Base-by-base conservation (phyloP, 2,797 vertebrate species). In the Hippopotamyrus pictus region DNA sequence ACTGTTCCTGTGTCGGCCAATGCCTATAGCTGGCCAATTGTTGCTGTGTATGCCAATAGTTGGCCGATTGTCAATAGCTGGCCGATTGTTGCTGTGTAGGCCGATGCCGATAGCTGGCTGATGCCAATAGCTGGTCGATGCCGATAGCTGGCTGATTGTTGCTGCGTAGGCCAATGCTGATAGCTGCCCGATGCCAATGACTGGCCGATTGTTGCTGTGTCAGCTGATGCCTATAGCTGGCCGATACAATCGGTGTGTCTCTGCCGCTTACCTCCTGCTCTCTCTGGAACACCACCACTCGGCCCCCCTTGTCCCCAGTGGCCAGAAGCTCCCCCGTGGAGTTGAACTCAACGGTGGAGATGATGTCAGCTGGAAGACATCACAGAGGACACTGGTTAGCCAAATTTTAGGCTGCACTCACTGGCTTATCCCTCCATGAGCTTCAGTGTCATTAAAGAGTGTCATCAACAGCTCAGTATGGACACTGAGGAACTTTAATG, bases 341-440 rank as follows among this genome's bases (percentile, higher is more conserved):
- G 97, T 99, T 99, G 97, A 99, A 99, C 96, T 99, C 98, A 93
- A 99, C 98, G 90, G 98, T 99, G 93, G 98, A 99, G 97, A 99
- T 99, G 96, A 99, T 98, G 97, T 99, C 98, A 97, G 98, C 98
- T 97, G 96, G 92, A 96, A 91, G 37, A 44, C 65, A 51, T 9
- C 9, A 85, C 44, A 33, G n/a, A 88, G 9, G 33, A 33, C 7
- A 7, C 17, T 22, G 29, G 48, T 88, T 41, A 82, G 46, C 48
- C 88, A 79, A n/a, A 76, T 25, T 44, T 3, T 6, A 57, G 29
- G 19, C 33, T 3, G 4, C 11, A 37, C 3, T 54, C 3, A 0
- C 48, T 51, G 12, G n/a, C 25, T 6, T 85, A 53, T 50, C 22
- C n/a, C 3, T 22, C 11, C 50, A 17, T 1, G 46, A 25, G 5